phyloP scores from a whole-genome alignment of 2,888 invertebrate genomes.

The Mongoloraphidia duomilia region DNA sequence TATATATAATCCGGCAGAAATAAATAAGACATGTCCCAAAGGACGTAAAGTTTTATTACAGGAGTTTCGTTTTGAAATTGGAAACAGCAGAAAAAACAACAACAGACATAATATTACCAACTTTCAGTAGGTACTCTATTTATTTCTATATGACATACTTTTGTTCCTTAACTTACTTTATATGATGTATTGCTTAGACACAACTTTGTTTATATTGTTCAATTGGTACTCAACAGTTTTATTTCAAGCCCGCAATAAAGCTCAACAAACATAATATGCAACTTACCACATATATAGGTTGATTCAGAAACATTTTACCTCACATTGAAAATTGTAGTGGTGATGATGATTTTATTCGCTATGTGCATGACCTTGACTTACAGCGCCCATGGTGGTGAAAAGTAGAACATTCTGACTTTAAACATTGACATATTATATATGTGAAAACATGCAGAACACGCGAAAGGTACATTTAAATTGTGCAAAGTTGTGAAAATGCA shows the following conservation, averaged over 20 bases:
- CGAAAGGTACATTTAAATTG: too few species aligned
- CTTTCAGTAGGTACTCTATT: neutral
- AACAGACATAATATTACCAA: neutral
- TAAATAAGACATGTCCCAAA: neutral
- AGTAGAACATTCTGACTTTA: too few species aligned
- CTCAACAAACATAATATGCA: slow-evolving; percentile 9
- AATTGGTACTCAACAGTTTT: neutral
- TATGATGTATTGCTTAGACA: neutral
- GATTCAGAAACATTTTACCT: too few species aligned
- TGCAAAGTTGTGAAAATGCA: too few species aligned
- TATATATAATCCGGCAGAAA: neutral
- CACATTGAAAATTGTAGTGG: too few species aligned
- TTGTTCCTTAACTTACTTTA: neutral
- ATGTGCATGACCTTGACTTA: too few species aligned
- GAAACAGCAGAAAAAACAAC: neutral
- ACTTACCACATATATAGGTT: too few species aligned
- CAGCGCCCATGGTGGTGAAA: too few species aligned
- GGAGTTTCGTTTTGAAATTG: neutral
- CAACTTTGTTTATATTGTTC: neutral
- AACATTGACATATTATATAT: too few species aligned
- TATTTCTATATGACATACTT: neutral
- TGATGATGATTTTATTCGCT: too few species aligned
- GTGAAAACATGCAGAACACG: too few species aligned
- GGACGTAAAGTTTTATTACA: slow-evolving; percentile 1
- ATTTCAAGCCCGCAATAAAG: neutral